Evolutionary conservation across 37 sponge, comb jelly and placozoan species (phyloP), one percentile per base, ranked within the genome.

Genomic region (Tethya wilhelma): DNA sequence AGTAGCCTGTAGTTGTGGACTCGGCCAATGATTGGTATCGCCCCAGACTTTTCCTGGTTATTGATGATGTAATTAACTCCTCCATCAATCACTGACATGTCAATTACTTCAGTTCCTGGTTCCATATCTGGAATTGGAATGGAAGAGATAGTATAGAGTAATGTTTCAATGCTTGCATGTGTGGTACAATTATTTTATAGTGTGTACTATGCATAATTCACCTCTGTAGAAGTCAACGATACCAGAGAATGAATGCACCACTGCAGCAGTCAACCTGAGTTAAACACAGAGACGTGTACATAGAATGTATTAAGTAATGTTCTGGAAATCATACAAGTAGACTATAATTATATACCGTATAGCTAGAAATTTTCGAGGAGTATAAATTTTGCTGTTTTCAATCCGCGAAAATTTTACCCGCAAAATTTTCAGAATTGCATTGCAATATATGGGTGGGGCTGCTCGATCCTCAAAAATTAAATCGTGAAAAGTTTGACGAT

Each of bases 201-300:
- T 62, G 30, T 25, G 30, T 12, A 23, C 8, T 26, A n/a, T 26
- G 23, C 63, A 67, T 58, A n/a, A 71, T 38, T 29, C 3, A 69
- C 78, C 67, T 6, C 19, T 66, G 19, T 72, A 72, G 72, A 65
- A 73, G 19, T 4, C 11, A 33, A 62, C 71, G 11, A 86, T 78
- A 26, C 79, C 79, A 38, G 86, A 78, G 65, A 86, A 78, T 11
- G 56, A 55, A 14, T 69, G 33, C 40, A 86, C 64, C 38, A 67
- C 86, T 55, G 78, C 78, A 28, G 86, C 79, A 45, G 86, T 86
- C 64, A 86, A 20, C 86, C 86, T 86, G 58, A 2, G 38, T 23
- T 26, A 72, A 23, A 14, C 14, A 49, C 53, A 49, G n/a, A n/a
- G n/a, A n/a, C n/a, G n/a, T n/a, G n/a, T n/a, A n/a, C n/a, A n/a